Percentiles rank a stretch among this genome's conserved stretches.
These are phyloP conservation scores for Eupeodes corollae DNA, from an alignment of 1,140 invertebrate species.

Conservation along the genomic window DNA sequence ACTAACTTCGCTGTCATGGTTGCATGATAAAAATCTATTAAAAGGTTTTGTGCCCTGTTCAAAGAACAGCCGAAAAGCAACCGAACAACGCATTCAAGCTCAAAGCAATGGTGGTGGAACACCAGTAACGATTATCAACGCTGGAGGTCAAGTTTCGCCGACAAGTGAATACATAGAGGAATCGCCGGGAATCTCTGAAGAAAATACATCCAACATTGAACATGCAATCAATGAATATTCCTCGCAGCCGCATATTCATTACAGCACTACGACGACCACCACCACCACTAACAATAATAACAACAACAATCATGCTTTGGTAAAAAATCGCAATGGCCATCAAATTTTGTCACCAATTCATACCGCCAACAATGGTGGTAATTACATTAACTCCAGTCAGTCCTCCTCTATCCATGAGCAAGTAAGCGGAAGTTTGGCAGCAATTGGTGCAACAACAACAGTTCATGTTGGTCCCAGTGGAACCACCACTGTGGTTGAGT, in stretches of 20 bases:
- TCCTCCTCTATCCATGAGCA: not conserved
- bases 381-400: not conserved
- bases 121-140: conserved; percentile 19
- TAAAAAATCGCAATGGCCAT: not conserved
- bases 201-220: not conserved
- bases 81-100: not conserved
- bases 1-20: conserved; percentile 77
- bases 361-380: not conserved
- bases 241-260: not conserved
- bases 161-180: conserved; percentile 1
- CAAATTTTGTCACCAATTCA: not conserved
- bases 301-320: conserved; percentile 4
- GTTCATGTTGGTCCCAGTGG: conserved; percentile 34
- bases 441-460: conserved; percentile 23
- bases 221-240: not conserved
- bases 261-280: conserved; percentile 4
- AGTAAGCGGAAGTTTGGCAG: conserved; percentile 6
- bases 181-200: not conserved
- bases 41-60: conserved; percentile 48
- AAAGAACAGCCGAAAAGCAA: conserved; percentile 1
- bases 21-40: conserved; percentile 81
- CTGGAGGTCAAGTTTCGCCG: conserved; percentile 25
- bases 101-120: conserved; percentile 1
- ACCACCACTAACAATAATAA: not conserved
- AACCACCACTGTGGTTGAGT: conserved; percentile 34